phyloP scores from a whole-genome alignment of 2,888 invertebrate genomes.

The Agrilus mali region DNA sequence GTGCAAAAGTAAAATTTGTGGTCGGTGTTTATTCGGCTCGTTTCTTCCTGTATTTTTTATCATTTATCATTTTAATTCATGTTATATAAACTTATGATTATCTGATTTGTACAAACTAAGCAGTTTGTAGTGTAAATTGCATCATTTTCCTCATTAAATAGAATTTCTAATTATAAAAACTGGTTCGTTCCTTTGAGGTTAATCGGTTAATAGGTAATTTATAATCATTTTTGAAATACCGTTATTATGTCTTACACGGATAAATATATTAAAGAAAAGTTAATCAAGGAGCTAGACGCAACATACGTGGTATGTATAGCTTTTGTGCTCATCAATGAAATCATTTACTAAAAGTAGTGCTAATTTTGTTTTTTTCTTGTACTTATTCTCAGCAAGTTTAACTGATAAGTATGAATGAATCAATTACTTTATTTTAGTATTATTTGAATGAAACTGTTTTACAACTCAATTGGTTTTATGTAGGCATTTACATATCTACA shows the following conservation, averaged over 20 bases:
- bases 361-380: too few relatives aligned
- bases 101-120: too few relatives aligned
- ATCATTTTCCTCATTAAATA: background rate
- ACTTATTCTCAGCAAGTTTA: background rate
- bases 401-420: background rate
- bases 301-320: constrained; percentile 54
- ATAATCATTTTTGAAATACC: constrained; percentile 2
- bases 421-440: background rate
- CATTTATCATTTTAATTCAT: too few relatives aligned
- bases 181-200: background rate
- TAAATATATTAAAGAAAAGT: constrained; percentile 51
- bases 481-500: background rate
- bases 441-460: too few relatives aligned
- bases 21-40: too few relatives aligned
- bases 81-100: too few relatives aligned
- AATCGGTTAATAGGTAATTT: background rate
- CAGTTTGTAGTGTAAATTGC: too few relatives aligned
- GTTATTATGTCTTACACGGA: constrained; percentile 51
- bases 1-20: too few relatives aligned
- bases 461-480: background rate
- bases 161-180: background rate
- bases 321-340: too few relatives aligned
- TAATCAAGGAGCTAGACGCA: constrained; percentile 53
- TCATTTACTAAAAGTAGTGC: too few relatives aligned
- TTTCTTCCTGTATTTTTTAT: too few relatives aligned